Conservation (phyloP, 2,797 vertebrate species). For the Alauda arvensis region DNA sequence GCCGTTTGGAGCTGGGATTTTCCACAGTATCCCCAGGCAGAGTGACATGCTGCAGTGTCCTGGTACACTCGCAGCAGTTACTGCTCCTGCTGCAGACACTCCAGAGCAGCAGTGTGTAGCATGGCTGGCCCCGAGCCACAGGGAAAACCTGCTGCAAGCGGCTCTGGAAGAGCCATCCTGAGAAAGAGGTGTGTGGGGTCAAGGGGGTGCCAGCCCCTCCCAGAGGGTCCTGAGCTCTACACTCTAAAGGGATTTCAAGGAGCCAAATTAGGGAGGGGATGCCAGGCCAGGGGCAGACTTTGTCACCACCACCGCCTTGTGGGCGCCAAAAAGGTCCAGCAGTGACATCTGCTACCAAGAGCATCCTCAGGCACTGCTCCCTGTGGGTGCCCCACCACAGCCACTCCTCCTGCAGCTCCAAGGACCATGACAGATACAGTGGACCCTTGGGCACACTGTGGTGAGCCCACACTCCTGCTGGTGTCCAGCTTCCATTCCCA, state of each 20-base stretch:
- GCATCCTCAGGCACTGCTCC: not conserved
- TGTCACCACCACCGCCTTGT: not conserved
- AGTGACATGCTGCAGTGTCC: constrained; percentile 58
- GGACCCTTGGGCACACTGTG: not conserved
- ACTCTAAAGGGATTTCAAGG: not conserved
- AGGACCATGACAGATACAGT: rapidly evolving
- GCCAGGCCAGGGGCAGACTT: not conserved
- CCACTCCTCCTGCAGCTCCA: rapidly evolving
- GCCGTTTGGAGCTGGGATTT: constrained; percentile 51
- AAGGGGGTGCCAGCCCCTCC: not conserved
- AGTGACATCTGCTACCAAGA: not conserved
- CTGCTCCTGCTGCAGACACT: constrained; percentile 14
- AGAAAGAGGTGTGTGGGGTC: rapidly evolving
- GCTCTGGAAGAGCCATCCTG: not conserved
- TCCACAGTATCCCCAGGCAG: constrained; percentile 51
- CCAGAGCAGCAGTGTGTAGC: not conserved
- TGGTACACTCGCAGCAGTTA: constrained; percentile 13
- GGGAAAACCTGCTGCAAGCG: not conserved
- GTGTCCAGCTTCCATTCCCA: not conserved
- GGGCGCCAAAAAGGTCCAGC: not conserved
- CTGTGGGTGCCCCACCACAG: not conserved
- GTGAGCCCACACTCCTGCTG: rapidly evolving
- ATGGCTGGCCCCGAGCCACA: not conserved
- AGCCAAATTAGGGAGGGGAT: rapidly evolving
- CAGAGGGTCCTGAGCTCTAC: rapidly evolving